phyloP scores from a whole-genome alignment of 2,888 invertebrate species.

The Lacanobia oleracea region DNA sequence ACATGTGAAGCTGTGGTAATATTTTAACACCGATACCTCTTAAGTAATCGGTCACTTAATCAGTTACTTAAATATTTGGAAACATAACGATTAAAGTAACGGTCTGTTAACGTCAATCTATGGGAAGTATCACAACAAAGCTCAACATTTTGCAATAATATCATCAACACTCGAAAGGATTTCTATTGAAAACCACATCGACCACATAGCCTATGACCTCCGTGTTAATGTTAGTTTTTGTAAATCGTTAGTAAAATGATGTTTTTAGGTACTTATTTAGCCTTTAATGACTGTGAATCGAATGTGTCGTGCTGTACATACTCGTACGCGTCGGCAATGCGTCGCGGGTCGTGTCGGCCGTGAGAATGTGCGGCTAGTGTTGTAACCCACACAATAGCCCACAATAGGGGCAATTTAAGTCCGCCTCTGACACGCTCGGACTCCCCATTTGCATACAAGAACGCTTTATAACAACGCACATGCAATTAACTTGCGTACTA shows the following conservation, averaged over 20 bases:
- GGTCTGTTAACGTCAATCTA: constrained; percentile 17
- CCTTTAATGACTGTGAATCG: constrained; percentile 70
- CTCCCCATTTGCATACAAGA: constrained; percentile 77
- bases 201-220: constrained; percentile 27
- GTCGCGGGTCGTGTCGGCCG: constrained; percentile 78
- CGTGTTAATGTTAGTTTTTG: constrained; percentile 17
- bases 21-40: constrained; percentile 6
- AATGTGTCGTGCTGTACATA: constrained; percentile 65
- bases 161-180: constrained; percentile 2
- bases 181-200: constrained; percentile 19
- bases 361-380: constrained; percentile 87
- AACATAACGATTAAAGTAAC: constrained; percentile 14
- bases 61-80: constrained; percentile 15
- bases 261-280: constrained; percentile 54
- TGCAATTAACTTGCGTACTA: constrained; percentile 56
- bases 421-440: constrained; percentile 80
- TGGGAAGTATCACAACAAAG: constrained; percentile 21
- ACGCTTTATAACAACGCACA: constrained; percentile 58
- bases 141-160: constrained; percentile 18
- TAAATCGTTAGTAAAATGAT: constrained; percentile 61
- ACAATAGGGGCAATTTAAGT: constrained; percentile 84
- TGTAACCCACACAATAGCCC: constrained; percentile 82
- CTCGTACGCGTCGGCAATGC: constrained; percentile 48
- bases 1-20: constrained; percentile 10
- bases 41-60: constrained; percentile 11